Evolutionary conservation across 2,888 invertebrate genomes (phyloP).

Genomic region (Drosophila emarginata): DNA sequence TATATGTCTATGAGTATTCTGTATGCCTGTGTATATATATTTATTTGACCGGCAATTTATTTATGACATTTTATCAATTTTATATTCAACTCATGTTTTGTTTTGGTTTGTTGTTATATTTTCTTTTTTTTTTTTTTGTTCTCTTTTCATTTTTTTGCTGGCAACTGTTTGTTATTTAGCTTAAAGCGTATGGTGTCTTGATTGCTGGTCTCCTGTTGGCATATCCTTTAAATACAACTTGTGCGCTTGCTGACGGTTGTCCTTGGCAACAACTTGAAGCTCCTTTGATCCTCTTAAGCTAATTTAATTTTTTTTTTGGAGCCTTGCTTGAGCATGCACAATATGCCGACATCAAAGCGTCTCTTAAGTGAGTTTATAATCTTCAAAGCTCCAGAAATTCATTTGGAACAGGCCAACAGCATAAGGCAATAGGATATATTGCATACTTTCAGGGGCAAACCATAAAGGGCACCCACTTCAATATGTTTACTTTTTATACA

Average conservation of each 20-base stretch:
- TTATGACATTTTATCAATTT: constrained; percentile 60
- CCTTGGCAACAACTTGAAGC: constrained; percentile 33
- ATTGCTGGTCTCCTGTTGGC: constrained; percentile 77
- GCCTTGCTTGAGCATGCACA: constrained; percentile 53
- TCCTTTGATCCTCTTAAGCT: constrained; percentile 72
- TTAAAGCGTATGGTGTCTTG: constrained; percentile 16
- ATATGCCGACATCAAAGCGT: constrained; percentile 75
- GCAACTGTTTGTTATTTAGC: constrained; percentile 12
- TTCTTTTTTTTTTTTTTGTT: constrained; percentile 3
- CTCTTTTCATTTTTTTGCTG: neutral
- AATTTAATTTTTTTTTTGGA: constrained; percentile 50
- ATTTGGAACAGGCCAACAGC: constrained; percentile 78
- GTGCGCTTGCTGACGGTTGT: constrained; percentile 42
- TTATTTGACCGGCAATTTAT: constrained; percentile 72
- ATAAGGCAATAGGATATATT: neutral
- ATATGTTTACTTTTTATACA: neutral
- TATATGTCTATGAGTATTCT: neutral
- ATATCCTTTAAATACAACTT: constrained; percentile 81
- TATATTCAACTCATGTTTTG: constrained; percentile 31
- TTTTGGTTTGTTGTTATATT: constrained; percentile 19
- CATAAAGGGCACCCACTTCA: neutral
- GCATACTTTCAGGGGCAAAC: constrained; percentile 34
- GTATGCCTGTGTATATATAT: constrained; percentile 34
- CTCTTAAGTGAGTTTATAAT: constrained; percentile 77
- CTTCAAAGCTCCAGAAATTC: constrained; percentile 82